Conservation (phyloP, 2,797 vertebrate species). For the Phalanger gymnotis region DNA sequence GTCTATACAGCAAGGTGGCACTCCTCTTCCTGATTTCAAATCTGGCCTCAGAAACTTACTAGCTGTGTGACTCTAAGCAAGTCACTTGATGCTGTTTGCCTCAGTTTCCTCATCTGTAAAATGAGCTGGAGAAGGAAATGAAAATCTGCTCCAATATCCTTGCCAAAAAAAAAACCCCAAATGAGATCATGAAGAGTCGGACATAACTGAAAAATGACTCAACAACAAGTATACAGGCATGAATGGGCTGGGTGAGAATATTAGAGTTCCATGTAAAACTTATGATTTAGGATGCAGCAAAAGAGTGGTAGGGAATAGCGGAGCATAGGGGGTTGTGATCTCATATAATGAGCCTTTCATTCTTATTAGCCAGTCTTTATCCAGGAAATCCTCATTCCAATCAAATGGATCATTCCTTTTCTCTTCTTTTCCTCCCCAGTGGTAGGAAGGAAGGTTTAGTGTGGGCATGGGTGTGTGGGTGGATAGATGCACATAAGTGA, state of each 20-base stretch:
- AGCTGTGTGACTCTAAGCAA: neutral
- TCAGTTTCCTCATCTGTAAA: neutral
- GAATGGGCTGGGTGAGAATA: neutral
- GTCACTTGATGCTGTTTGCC: neutral
- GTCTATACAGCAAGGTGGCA: neutral
- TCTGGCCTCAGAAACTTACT: neutral
- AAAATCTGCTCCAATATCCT: neutral
- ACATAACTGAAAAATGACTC: neutral
- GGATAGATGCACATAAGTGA: neutral
- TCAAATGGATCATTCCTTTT: conserved; percentile 30
- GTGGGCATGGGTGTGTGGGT: neutral
- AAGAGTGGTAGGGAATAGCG: conserved; percentile 25
- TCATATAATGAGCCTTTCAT: conserved; percentile 62
- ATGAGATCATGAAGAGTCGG: neutral
- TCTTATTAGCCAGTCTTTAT: conserved; percentile 38
- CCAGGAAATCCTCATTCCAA: conserved; percentile 51
- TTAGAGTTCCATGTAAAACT: conserved; percentile 56
- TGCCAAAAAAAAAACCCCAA: neutral
- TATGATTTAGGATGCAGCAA: conserved; percentile 40
- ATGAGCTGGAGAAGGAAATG: neutral
- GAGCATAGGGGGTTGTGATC: conserved; percentile 56
- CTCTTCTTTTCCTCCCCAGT: neutral
- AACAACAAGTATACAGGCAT: neutral
- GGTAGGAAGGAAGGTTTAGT: conserved; percentile 31
- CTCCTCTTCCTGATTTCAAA: neutral